A percentile compares a stretch with the other conserved stretches of the same genome.
Evolutionary conservation across 1,140 invertebrate genomes (phyloP).

Genomic region (Drosophila guanche): DNA sequence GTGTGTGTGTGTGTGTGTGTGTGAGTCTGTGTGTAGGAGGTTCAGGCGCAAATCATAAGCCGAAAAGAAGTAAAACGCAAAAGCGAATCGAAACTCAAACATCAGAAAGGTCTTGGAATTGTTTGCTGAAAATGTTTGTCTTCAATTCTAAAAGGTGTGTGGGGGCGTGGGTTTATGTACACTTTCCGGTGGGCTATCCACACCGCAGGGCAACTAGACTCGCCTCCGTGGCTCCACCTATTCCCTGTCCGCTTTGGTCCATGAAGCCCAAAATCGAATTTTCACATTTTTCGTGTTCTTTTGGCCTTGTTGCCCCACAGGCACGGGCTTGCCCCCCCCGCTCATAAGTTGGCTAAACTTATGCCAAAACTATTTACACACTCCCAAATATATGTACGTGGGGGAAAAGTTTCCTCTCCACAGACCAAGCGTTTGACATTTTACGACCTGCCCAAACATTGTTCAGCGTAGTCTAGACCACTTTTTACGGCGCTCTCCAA

Average conservation of each 20-base stretch:
- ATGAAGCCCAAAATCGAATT: slow-evolving; percentile 60
- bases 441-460: slow-evolving; percentile 62
- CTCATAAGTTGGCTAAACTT: slow-evolving; percentile 47
- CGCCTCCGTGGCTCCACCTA: slow-evolving; percentile 14
- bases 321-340: slow-evolving; percentile 9
- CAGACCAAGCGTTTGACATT: slow-evolving; percentile 51
- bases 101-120: slow-evolving; percentile 47
- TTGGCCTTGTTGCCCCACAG: slow-evolving; percentile 10
- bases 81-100: slow-evolving; percentile 29
- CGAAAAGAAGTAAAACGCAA: slow-evolving; percentile 38
- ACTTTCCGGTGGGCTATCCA: slow-evolving; percentile 22
- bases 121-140: slow-evolving; percentile 25
- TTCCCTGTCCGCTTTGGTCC: slow-evolving; percentile 39
- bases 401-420: slow-evolving; percentile 55
- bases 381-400: slow-evolving; percentile 21
- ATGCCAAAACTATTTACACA: slow-evolving; percentile 52
- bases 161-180: slow-evolving; percentile 37
- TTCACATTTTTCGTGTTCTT: slow-evolving; percentile 37
- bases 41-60: slow-evolving; percentile 46
- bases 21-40: not conserved
- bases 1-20: slow-evolving; percentile 10
- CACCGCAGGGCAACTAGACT: slow-evolving; percentile 38
- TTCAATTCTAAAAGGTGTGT: slow-evolving; percentile 17
- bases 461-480: slow-evolving; percentile 63
- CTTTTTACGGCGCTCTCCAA: slow-evolving; percentile 58